Evolutionary conservation across 2,113 vertebrate genomes (phyloP).

Genomic region (Cynocephalus volans): DNA sequence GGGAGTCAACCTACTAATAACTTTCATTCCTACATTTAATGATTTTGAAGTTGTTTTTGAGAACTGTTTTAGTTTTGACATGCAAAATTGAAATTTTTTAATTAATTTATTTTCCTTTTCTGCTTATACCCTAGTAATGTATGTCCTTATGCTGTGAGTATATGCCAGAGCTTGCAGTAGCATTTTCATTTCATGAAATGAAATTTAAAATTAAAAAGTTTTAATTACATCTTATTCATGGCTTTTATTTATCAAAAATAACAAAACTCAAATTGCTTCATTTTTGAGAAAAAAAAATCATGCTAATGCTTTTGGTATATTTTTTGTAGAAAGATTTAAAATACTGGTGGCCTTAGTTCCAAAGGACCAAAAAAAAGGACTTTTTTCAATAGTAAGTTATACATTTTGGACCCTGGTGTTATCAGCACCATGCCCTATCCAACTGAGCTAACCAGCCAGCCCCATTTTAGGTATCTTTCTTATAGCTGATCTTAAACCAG

Average conservation of each 20-base stretch:
- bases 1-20: background rate
- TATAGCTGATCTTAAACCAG: background rate
- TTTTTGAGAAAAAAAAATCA: background rate
- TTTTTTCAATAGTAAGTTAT: background rate
- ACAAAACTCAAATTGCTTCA: background rate
- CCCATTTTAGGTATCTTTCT: background rate
- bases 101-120: background rate
- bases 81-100: background rate
- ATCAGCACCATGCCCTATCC: too few species aligned
- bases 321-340: background rate
- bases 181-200: slow-evolving; percentile 6
- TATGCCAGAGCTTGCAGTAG: background rate
- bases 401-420: background rate
- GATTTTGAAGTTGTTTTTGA: background rate
- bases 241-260: slow-evolving; percentile 2
- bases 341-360: background rate
- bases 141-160: background rate
- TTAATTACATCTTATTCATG: background rate
- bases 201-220: background rate
- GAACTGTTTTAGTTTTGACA: background rate
- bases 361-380: background rate
- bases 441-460: too few species aligned
- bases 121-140: background rate
- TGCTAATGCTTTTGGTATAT: background rate
- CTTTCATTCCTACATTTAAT: slow-evolving; percentile 15